phyloP scores from a whole-genome alignment of 1,140 invertebrate genomes.

The Aphaenogaster rudis region DNA sequence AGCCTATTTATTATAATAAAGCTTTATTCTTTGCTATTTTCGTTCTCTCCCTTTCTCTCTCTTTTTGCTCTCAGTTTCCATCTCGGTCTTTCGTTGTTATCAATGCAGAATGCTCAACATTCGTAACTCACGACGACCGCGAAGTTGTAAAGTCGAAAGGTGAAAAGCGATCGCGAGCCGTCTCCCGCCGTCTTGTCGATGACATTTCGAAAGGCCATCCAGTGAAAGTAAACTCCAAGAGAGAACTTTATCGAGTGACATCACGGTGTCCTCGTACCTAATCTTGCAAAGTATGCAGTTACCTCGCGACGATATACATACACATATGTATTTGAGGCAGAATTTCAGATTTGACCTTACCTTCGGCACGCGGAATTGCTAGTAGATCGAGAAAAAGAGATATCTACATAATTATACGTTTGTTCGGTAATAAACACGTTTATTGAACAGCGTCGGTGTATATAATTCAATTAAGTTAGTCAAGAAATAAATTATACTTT shows the following conservation, averaged over 20 bases:
- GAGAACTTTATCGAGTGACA: conserved; percentile 69
- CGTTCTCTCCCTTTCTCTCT: conserved; percentile 17
- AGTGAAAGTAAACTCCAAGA: conserved; percentile 75
- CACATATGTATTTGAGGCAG: neutral
- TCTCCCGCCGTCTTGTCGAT: conserved; percentile 60
- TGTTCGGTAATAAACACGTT: neutral
- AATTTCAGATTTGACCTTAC: conserved; percentile 38
- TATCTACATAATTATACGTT: conserved; percentile 1
- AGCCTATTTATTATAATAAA: neutral
- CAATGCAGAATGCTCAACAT: neutral
- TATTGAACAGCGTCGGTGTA: neutral
- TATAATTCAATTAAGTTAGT: neutral
- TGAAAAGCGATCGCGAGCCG: conserved; percentile 55
- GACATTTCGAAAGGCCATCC: conserved; percentile 81
- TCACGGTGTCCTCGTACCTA: conserved; percentile 67
- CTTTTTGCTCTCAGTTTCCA: neutral
- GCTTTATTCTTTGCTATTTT: neutral
- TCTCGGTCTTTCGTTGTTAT: conserved; percentile 29
- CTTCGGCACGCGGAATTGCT: conserved; percentile 30
- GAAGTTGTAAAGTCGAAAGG: conserved; percentile 57
- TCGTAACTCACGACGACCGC: conserved; percentile 33
- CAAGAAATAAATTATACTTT: neutral
- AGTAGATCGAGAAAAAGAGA: neutral
- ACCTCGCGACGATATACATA: neutral
- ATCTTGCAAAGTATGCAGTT: conserved; percentile 39